A percentile compares a stretch with the other conserved stretches of the same genome.
phyloP scores from a whole-genome alignment of 2,113 vertebrate genomes.

The Macquaria ambigua region DNA sequence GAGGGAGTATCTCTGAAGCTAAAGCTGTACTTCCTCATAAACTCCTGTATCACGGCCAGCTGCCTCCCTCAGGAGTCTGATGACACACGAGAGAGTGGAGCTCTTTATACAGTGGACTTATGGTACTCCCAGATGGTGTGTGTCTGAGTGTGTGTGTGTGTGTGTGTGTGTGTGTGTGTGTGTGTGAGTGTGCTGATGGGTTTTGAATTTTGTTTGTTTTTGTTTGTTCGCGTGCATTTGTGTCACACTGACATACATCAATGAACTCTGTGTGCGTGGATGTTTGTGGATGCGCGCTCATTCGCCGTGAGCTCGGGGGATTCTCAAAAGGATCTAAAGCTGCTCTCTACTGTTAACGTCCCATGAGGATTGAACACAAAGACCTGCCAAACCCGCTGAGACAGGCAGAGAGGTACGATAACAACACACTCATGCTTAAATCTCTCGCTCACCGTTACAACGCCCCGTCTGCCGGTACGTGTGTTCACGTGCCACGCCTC shows the following conservation, averaged over 20 bases:
- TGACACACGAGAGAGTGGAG: constrained; percentile 38
- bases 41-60: constrained; percentile 36
- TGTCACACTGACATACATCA: constrained; percentile 47
- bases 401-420: constrained; percentile 8
- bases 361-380: constrained; percentile 39
- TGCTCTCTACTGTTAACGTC: constrained; percentile 32
- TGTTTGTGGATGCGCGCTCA: constrained; percentile 21
- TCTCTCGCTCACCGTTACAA: constrained; percentile 15
- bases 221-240: constrained; percentile 41
- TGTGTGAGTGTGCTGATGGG: constrained; percentile 15
- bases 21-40: constrained; percentile 34
- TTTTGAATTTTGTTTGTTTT: constrained; percentile 33
- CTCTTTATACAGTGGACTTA: constrained; percentile 57
- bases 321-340: constrained; percentile 43
- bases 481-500: neutral
- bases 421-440: neutral
- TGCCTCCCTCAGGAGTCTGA: constrained; percentile 43
- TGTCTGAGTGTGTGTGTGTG: constrained; percentile 21
- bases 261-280: constrained; percentile 25
- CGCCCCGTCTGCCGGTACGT: neutral
- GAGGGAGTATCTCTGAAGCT: constrained; percentile 11
- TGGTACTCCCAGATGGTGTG: constrained; percentile 60
- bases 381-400: constrained; percentile 37
- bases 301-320: constrained; percentile 4
- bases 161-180: constrained; percentile 18